Percentiles rank a stretch among this genome's conserved stretches.
These are phyloP conservation scores for Arnoldichthys spilopterus DNA, from an alignment of 2,797 vertebrate genomes.

Conservation along the genomic window DNA sequence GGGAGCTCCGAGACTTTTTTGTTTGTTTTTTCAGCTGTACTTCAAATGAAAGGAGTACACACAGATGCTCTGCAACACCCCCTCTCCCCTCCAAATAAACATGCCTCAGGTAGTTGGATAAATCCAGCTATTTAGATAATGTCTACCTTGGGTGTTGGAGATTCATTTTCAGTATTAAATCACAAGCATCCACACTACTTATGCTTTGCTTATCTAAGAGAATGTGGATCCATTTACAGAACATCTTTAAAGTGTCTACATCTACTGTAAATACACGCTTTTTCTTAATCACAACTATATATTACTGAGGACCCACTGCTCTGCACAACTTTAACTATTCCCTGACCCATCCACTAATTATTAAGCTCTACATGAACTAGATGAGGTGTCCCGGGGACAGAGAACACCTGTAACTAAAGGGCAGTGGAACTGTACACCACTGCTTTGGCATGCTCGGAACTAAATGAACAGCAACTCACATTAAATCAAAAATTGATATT, in stretches of 20 bases:
- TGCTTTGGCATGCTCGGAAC: too few relatives aligned
- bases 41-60: slow-evolving; percentile 17
- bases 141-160: slow-evolving; percentile 2
- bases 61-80: background rate
- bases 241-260: too few relatives aligned
- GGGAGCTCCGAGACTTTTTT: background rate
- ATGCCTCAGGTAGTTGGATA: background rate
- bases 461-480: background rate
- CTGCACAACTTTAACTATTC: too few relatives aligned
- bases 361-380: too few relatives aligned
- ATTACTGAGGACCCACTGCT: too few relatives aligned
- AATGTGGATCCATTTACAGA: background rate
- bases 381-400: too few relatives aligned
- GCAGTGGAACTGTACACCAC: too few relatives aligned
- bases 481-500: slow-evolving; percentile 1
- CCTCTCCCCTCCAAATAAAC: background rate
- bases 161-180: background rate
- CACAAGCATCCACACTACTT: background rate
- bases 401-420: too few relatives aligned
- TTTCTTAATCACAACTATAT: background rate
- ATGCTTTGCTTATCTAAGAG: background rate
- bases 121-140: slow-evolving; percentile 25
- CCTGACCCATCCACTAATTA: too few relatives aligned
- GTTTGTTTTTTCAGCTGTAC: background rate
- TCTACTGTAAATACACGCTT: too few relatives aligned